Evolutionary conservation across 2,113 vertebrate species (phyloP).

Genomic region (Epinephelus cyanopodus): DNA sequence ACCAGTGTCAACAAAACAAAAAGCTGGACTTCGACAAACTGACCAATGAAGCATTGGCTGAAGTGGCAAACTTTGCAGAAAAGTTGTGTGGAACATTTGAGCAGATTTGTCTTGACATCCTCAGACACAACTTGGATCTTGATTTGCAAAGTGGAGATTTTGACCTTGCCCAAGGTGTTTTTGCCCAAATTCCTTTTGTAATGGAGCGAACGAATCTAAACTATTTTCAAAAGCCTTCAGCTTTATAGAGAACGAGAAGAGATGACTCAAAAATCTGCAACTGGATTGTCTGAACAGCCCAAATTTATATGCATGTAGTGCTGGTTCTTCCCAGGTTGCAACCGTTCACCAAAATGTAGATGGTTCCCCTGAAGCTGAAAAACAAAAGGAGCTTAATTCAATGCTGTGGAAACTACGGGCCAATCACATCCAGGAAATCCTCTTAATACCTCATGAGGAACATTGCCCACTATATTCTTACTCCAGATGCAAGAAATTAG

Average conservation of each 20-base stretch:
- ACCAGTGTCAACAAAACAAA: not conserved
- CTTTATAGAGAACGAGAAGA: not conserved
- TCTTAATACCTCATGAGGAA: slow-evolving; percentile 38
- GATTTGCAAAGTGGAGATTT: slow-evolving; percentile 13
- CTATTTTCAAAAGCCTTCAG: no score
- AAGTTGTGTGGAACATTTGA: slow-evolving; percentile 55
- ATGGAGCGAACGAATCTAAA: not conserved
- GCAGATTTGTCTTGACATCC: slow-evolving; percentile 43
- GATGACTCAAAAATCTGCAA: not conserved
- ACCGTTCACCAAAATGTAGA: not conserved
- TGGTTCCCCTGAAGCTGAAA: not conserved
- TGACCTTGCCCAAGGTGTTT: slow-evolving; percentile 6
- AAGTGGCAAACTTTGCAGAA: slow-evolving; percentile 46
- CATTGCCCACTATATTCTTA: slow-evolving; percentile 49
- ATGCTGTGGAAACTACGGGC: slow-evolving; percentile 38
- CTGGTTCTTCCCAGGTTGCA: not conserved
- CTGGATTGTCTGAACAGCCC: not conserved
- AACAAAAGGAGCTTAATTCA: not conserved
- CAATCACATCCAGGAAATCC: slow-evolving; percentile 16
- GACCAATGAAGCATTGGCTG: slow-evolving; percentile 43
- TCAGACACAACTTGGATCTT: slow-evolving; percentile 51
- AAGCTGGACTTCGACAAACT: slow-evolving; percentile 28
- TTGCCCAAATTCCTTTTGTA: not conserved
- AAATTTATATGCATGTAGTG: not conserved
- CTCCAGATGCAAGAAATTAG: slow-evolving; percentile 47